Percentiles rank a stretch among this genome's conserved stretches.
Evolutionary conservation across 2,888 invertebrate genomes (phyloP).

Genomic region (Lasioglossum leucozonium): DNA sequence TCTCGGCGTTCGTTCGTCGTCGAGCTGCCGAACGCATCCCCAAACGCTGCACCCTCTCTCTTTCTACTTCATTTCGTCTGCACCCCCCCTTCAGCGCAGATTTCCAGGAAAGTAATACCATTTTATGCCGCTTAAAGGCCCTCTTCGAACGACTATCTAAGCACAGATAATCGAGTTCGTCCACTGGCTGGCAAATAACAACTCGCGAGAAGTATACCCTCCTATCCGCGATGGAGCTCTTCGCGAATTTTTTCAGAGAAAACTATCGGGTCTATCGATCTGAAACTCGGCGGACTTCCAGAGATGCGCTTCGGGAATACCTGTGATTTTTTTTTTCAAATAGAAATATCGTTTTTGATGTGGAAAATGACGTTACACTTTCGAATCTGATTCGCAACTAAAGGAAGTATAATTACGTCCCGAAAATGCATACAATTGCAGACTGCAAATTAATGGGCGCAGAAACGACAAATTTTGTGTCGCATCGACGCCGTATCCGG

Average conservation of each 20-base stretch:
- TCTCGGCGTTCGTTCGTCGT: background rate
- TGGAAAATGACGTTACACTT: background rate
- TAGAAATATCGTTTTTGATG: background rate
- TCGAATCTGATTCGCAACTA: background rate
- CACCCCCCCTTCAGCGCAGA: constrained; percentile 35
- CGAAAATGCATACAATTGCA: background rate
- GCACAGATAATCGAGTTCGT: constrained; percentile 68
- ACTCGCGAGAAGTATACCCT: background rate
- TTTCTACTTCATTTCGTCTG: constrained; percentile 22
- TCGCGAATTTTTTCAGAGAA: background rate
- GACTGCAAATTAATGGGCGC: background rate
- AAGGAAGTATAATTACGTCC: background rate
- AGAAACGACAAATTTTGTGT: background rate
- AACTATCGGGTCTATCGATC: background rate
- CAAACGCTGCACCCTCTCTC: background rate
- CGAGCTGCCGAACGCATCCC: background rate
- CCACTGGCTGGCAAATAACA: constrained; percentile 61
- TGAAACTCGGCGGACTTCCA: background rate
- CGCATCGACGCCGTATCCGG: constrained; percentile 43
- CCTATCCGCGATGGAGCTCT: background rate
- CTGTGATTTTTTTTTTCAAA: background rate
- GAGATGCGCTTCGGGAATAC: background rate
- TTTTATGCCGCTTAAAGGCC: constrained; percentile 65
- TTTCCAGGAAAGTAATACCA: constrained; percentile 65
- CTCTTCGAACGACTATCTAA: constrained; percentile 64